Evolutionary conservation across 2,113 vertebrate species (phyloP).

Genomic region (Pollachius pollachius): DNA sequence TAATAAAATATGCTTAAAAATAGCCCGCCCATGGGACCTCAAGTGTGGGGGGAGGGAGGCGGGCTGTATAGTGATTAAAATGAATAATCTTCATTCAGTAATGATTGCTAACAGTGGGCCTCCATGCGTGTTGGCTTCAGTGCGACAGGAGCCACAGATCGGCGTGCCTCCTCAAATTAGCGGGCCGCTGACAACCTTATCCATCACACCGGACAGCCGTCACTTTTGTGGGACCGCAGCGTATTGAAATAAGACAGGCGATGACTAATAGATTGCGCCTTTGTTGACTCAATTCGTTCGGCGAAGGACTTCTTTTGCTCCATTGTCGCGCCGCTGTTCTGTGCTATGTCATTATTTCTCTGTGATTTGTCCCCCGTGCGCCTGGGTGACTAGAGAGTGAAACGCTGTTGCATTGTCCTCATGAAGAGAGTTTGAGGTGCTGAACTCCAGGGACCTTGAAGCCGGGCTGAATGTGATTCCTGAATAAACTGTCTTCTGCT

Average conservation of each 20-base stretch:
- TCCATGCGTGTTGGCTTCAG: conserved; percentile 8
- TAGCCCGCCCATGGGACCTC: conserved; percentile 50
- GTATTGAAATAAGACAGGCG: conserved; percentile 26
- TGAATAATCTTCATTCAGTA: conserved; percentile 68
- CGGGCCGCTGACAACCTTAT: too few relatives aligned
- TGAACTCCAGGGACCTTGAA: too few relatives aligned
- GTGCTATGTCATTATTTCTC: conserved; percentile 27
- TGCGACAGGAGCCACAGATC: too few relatives aligned
- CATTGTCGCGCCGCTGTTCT: conserved; percentile 57
- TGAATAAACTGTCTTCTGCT: too few relatives aligned
- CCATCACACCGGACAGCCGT: conserved; percentile 39
- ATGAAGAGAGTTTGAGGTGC: too few relatives aligned
- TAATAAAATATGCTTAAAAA: conserved; percentile 73
- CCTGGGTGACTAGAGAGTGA: too few relatives aligned
- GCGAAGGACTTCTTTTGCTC: conserved; percentile 54
- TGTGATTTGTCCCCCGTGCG: too few relatives aligned
- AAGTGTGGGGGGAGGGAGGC: conserved; percentile 24
- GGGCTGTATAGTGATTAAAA: conserved; percentile 67
- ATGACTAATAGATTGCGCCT: conserved; percentile 52
- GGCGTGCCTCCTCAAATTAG: too few relatives aligned
- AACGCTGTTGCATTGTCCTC: too few relatives aligned
- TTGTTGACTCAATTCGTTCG: conserved; percentile 42
- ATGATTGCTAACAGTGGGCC: conserved; percentile 49
- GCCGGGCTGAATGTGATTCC: too few relatives aligned
- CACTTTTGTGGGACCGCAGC: conserved; percentile 1